Evolutionary conservation across 1,140 invertebrate species (phyloP), one percentile per base, ranked within the genome.

Genomic region (Oscheius sp.): DNA sequence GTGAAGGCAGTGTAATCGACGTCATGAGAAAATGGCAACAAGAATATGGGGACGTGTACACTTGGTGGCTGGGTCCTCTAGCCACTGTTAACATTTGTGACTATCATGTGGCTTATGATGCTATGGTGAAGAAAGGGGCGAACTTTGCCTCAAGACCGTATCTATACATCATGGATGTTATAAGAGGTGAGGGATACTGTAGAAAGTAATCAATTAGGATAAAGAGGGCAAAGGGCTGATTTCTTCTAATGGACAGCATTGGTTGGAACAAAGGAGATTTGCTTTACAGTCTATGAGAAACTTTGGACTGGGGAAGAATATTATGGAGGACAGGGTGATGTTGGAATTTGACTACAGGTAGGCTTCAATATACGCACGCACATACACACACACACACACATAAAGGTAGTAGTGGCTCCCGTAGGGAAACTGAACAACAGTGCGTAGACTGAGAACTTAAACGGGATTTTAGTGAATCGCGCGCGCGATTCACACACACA

Each of bases 231-330:
- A 36, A 28, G 86, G 86, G 29, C 52, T 86, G 1, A 70, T 86
- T 3, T 77, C 74, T 36, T 77, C 78, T 3, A 77, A 81, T 68
- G 85, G 85, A 4, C 20, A 78, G 2, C 85, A 91, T 45, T 94
- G 92, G 92, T 88, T 89, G 64, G 91, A 93, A 78, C 92, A 94
- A 83, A 88, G 91, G 68, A 87, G 89, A 65, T 94, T 93, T 79
- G 88, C 92, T 0, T 84, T 92, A 2, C 86, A 89, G 1, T 88
- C 90, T 68, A 85, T 92, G 77, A 84, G 90, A n/a, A 89, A 91
- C 75, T 89, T 88, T 77, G 91, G 91, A 2, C 90, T 91, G 68
- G 91, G 91, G 0, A 87, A 89, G 74, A 80, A 80, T 13, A 83
- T 82, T 0, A 86, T 89, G 84, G 88, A 88, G 77, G 80, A 84